Evolutionary conservation across 2,888 invertebrate genomes (phyloP).

Genomic region (Clitarchus hookeri): DNA sequence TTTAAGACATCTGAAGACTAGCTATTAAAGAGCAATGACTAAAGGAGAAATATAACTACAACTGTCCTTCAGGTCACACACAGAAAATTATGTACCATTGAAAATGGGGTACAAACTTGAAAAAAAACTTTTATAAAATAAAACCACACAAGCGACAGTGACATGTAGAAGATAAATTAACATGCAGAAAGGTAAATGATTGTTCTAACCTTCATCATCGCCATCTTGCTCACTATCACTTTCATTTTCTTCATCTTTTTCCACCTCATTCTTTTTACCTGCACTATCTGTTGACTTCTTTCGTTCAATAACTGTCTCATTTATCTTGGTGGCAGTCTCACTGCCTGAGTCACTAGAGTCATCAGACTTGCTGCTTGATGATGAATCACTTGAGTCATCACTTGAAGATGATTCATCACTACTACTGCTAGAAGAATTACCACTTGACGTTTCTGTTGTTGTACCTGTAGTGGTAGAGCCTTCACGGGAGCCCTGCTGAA

Average conservation of each 20-base stretch:
- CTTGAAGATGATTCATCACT: constrained; percentile 39
- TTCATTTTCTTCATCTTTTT: constrained; percentile 27
- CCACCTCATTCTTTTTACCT: constrained; percentile 30
- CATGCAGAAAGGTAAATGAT: too few relatives aligned
- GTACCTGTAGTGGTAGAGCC: constrained; percentile 36
- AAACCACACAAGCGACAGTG: too few relatives aligned
- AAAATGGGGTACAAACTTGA: too few relatives aligned
- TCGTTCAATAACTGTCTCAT: constrained; percentile 27
- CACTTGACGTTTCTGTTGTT: constrained; percentile 30
- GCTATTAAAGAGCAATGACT: too few relatives aligned
- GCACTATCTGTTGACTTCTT: background rate
- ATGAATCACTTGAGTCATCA: constrained; percentile 33
- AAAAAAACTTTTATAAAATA: too few relatives aligned
- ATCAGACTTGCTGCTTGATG: constrained; percentile 35
- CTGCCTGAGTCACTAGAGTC: constrained; percentile 34
- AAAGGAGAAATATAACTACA: too few relatives aligned
- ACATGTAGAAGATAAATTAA: too few relatives aligned
- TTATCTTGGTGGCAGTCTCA: background rate
- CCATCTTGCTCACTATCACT: constrained; percentile 34
- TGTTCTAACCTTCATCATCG: constrained; percentile 34
- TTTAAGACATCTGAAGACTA: too few relatives aligned
- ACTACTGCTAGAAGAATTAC: constrained; percentile 35
- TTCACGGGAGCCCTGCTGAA: constrained; percentile 36
- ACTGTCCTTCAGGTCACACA: too few relatives aligned
- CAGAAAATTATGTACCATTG: too few relatives aligned